phyloP scores from a whole-genome alignment of 1,140 invertebrate species.

The Trypoxylus dichotomus region DNA sequence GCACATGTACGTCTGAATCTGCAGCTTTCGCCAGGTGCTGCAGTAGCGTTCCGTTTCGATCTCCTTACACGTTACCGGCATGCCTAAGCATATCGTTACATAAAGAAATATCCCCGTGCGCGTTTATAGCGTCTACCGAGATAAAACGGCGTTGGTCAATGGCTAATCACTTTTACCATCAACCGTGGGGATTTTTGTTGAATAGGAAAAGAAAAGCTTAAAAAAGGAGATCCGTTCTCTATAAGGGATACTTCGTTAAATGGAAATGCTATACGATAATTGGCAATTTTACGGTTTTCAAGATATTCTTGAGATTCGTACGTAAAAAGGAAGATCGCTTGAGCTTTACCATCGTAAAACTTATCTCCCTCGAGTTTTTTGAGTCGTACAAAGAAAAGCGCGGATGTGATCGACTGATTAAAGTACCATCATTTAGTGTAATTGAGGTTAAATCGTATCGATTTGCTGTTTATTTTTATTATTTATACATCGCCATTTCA shows the following conservation, averaged over 20 bases:
- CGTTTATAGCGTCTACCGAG: not conserved
- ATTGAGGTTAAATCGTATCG: too few relatives aligned
- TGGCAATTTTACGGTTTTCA: not conserved
- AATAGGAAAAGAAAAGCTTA: not conserved
- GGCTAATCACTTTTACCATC: not conserved
- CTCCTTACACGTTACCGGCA: not conserved
- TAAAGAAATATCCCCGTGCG: not conserved
- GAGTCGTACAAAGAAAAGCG: too few relatives aligned
- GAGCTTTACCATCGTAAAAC: too few relatives aligned
- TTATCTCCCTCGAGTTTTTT: too few relatives aligned
- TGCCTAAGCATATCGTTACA: not conserved
- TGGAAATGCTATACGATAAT: not conserved
- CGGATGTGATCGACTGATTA: too few relatives aligned
- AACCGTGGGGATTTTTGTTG: not conserved
- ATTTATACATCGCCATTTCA: too few relatives aligned
- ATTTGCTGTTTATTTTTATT: too few relatives aligned
- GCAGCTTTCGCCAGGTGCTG: slow-evolving; percentile 25
- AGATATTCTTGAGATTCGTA: not conserved
- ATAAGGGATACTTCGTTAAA: not conserved
- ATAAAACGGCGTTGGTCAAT: not conserved
- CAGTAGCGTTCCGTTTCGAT: too few relatives aligned
- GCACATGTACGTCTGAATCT: not conserved
- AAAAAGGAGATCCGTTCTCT: not conserved
- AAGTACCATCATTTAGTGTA: too few relatives aligned
- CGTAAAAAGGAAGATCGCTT: too few relatives aligned